phyloP scores from a whole-genome alignment of 2,888 invertebrate genomes.

The Linyphia triangularis region DNA sequence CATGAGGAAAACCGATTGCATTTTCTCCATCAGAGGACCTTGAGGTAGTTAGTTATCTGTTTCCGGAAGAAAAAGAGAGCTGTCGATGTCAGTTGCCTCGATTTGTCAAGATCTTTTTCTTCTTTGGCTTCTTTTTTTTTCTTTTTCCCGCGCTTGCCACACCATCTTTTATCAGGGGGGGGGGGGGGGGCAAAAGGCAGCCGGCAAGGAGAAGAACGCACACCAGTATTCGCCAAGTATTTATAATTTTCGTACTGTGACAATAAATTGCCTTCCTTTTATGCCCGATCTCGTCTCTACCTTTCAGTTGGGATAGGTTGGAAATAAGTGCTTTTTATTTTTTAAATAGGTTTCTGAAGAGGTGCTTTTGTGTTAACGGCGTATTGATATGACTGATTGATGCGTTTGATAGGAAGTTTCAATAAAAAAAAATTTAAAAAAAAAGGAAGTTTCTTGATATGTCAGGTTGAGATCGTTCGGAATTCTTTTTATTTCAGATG shows the following conservation, averaged over 20 bases:
- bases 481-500: no score
- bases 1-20: not conserved
- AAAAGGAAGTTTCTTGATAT: no score
- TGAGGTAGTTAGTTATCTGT: conserved; percentile 32
- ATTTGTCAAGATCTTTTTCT: conserved; percentile 41
- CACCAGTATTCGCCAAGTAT: conserved; percentile 18
- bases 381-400: no score
- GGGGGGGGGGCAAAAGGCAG: no score
- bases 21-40: conserved; percentile 12
- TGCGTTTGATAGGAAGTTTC: no score
- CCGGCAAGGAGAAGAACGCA: not conserved
- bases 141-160: not conserved
- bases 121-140: no score
- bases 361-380: no score
- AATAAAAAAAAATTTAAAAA: no score
- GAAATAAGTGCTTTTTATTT: not conserved
- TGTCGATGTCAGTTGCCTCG: conserved; percentile 49
- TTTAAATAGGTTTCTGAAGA: not conserved
- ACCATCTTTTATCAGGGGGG: conserved; percentile 30
- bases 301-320: not conserved
- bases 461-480: no score
- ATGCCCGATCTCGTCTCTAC: no score
- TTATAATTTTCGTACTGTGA: conserved; percentile 12
- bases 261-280: no score
- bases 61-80: not conserved